phyloP scores from a whole-genome alignment of 2,797 vertebrate genomes.

The Muscicapa striata region DNA sequence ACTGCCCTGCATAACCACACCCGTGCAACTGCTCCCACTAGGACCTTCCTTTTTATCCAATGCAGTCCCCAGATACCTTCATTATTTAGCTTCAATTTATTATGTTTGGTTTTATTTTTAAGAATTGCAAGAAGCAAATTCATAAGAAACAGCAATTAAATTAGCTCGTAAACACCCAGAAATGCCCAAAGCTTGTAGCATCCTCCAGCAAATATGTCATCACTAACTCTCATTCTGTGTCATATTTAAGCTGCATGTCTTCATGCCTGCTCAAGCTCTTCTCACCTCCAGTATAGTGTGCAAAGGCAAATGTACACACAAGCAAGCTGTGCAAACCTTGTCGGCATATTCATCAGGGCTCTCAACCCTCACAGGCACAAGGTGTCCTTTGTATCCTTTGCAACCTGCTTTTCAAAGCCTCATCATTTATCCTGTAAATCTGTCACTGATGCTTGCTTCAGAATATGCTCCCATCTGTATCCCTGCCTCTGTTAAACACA shows the following conservation, averaged over 20 bases:
- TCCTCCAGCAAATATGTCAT: constrained; percentile 30
- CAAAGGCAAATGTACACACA: constrained; percentile 20
- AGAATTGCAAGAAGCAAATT: constrained; percentile 10
- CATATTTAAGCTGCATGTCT: constrained; percentile 23
- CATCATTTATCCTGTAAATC: constrained; percentile 15
- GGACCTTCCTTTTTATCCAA: neutral
- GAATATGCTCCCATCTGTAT: neutral
- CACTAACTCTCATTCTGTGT: neutral
- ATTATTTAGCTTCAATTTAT: constrained; percentile 3
- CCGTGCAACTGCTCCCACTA: neutral
- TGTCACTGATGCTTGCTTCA: neutral
- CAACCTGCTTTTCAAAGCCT: constrained; percentile 2
- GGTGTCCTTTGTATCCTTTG: neutral
- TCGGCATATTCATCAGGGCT: neutral
- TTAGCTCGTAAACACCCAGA: constrained; percentile 39
- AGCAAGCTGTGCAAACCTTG: constrained; percentile 32
- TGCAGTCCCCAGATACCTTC: neutral
- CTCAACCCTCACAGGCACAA: constrained; percentile 1
- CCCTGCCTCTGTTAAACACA: neutral
- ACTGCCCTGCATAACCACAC: neutral
- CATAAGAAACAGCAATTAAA: constrained; percentile 49
- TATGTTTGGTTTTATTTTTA: neutral
- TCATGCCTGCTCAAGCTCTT: neutral
- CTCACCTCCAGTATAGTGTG: neutral
- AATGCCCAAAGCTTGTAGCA: neutral